Conservation (phyloP, 2,888 invertebrate species). For the Pinctada fucata region DNA sequence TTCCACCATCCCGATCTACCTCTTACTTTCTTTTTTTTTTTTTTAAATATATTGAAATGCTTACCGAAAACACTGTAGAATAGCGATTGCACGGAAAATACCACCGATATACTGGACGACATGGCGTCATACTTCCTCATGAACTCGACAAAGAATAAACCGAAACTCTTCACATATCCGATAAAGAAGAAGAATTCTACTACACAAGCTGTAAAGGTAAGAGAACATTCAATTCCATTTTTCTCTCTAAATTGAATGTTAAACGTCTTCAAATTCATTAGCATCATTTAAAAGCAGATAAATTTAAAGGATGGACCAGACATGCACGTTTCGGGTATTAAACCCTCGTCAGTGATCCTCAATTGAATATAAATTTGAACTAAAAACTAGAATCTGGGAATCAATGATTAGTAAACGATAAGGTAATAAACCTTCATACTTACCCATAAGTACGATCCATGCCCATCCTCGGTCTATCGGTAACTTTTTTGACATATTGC, state of each 20-base stretch:
- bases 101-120: conserved; percentile 41
- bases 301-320: too few species aligned
- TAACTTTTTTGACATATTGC: background rate
- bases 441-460: conserved; percentile 31
- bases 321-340: too few species aligned
- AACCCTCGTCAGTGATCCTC: too few species aligned
- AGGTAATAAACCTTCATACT: background rate
- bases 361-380: too few species aligned
- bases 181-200: conserved; percentile 40
- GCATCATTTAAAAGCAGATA: too few species aligned
- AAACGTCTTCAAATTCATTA: too few species aligned
- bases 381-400: too few species aligned
- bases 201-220: conserved; percentile 37
- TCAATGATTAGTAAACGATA: too few species aligned
- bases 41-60: background rate
- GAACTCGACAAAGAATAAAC: conserved; percentile 51
- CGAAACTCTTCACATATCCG: conserved; percentile 47
- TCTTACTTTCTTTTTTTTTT: too few species aligned
- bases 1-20: too few species aligned
- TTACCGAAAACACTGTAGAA: conserved; percentile 31
- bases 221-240: too few species aligned
- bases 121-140: conserved; percentile 42
- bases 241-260: too few species aligned
- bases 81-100: conserved; percentile 31
- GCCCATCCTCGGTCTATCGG: conserved; percentile 37